Conservation (phyloP, 1,140 invertebrate genomes). For the Schlechtendalia chinensis region DNA sequence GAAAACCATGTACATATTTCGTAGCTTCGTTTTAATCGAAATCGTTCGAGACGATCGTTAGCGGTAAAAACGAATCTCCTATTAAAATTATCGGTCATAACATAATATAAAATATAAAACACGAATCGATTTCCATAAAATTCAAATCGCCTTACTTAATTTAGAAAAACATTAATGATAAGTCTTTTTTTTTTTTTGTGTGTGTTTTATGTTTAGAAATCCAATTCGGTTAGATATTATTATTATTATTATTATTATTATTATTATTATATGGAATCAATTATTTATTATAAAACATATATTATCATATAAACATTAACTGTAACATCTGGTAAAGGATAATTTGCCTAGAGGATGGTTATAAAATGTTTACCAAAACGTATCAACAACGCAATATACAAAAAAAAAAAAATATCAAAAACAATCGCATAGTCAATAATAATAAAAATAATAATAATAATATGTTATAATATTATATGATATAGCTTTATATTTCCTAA, state of each 20-base stretch:
- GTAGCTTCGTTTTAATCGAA: background rate
- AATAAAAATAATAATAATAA: no score
- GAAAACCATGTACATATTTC: background rate
- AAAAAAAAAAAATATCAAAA: constrained; percentile 5
- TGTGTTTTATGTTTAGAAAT: no score
- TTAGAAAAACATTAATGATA: background rate
- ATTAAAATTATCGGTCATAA: background rate
- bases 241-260: no score
- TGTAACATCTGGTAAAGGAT: background rate
- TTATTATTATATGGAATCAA: no score
- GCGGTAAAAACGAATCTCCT: background rate
- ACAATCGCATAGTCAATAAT: background rate
- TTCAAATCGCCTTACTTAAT: background rate
- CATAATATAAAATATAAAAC: background rate
- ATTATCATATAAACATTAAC: background rate
- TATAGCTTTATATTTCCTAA: background rate
- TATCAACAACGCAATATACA: background rate
- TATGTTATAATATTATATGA: background rate
- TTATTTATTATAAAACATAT: background rate
- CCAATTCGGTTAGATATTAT: background rate
- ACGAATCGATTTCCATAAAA: background rate
- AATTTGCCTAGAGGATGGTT: background rate
- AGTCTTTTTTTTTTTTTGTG: background rate
- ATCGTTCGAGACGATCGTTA: background rate
- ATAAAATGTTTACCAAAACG: background rate